These are phyloP conservation scores for Pyralis farinalis DNA, from an alignment of 2,888 invertebrate genomes.

Conservation along the genomic window DNA sequence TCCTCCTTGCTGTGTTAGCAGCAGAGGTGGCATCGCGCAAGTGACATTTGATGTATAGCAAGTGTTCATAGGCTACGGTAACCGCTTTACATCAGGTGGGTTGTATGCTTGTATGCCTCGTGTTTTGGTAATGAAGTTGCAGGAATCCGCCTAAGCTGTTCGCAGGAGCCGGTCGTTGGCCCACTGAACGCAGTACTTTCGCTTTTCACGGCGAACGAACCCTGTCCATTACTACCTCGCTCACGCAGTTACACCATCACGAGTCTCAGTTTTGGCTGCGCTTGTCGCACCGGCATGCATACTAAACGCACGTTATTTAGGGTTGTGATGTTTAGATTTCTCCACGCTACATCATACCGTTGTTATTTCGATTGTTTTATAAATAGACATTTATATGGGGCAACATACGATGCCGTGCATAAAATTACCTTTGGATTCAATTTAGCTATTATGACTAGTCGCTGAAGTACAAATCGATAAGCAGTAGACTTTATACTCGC, in stretches of 20 bases:
- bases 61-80: no score
- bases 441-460: constrained; percentile 3
- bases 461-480: constrained; percentile 7
- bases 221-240: constrained; percentile 70
- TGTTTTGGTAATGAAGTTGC: constrained; percentile 44
- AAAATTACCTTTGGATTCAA: constrained; percentile 4
- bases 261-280: constrained; percentile 62
- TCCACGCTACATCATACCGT: constrained; percentile 34
- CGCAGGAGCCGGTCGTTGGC: constrained; percentile 76
- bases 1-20: no score
- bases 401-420: constrained; percentile 8
- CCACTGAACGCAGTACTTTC: constrained; percentile 77
- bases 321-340: constrained; percentile 69
- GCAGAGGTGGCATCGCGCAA: no score
- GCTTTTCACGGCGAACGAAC: constrained; percentile 79
- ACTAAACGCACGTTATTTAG: constrained; percentile 60
- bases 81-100: no score
- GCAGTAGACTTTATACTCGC: constrained; percentile 3
- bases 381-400: constrained; percentile 19
- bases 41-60: no score
- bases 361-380: constrained; percentile 24
- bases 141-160: constrained; percentile 54
- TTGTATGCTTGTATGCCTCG: no score
- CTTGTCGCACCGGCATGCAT: constrained; percentile 62
- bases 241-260: constrained; percentile 74